Base-by-base conservation (phyloP, 2,888 invertebrate genomes). In the Eledona agricola region DNA sequence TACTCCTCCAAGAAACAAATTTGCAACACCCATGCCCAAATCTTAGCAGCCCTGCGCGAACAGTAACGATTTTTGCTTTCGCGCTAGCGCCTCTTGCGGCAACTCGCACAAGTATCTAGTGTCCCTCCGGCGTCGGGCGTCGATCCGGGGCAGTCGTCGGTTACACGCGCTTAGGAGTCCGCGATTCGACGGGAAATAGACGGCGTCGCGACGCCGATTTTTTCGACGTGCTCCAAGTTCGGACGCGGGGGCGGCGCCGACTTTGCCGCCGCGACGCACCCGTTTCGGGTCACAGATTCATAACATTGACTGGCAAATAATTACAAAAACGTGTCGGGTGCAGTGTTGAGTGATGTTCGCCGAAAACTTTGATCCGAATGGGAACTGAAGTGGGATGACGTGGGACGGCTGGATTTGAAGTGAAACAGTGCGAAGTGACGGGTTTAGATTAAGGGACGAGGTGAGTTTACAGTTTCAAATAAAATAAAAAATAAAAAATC, bases 41-140 rank as follows among this genome's bases (percentile, higher is more conserved):
- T 55, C 55, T 51, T 51, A 64, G 43, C 51, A 57, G 57, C 58
- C 73, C 69, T 75, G 75, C 75, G 75, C 74, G 72, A 61, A 70
- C 65, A 72, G 72, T 75, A 75, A 75, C 73, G 75, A 75, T 75
- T 75, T 75, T 75, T 72, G 72, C 66, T 60, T 58, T 58, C 58
- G 32, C 11, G 55, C 31, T 59, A 55, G 64, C 70, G 72, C 74
- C 71, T 55, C 69, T 63, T 42, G 49, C 68, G 74, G 67, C 59
- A 45, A 56, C 57, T 57, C 51, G 51, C 12, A 28, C 62, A 71
- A 74, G 60, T 63, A 58, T 55, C 65, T 70, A 75, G 74, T 75
- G 72, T 73, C 72, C 71, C 65, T 71, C 69, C 65, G 72, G 70
- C 74, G 70, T 65, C 73, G 72, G 72, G 69, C 69, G 70, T 69